Conservation (phyloP, 2,113 vertebrate genomes). For the Globicephala melas region DNA sequence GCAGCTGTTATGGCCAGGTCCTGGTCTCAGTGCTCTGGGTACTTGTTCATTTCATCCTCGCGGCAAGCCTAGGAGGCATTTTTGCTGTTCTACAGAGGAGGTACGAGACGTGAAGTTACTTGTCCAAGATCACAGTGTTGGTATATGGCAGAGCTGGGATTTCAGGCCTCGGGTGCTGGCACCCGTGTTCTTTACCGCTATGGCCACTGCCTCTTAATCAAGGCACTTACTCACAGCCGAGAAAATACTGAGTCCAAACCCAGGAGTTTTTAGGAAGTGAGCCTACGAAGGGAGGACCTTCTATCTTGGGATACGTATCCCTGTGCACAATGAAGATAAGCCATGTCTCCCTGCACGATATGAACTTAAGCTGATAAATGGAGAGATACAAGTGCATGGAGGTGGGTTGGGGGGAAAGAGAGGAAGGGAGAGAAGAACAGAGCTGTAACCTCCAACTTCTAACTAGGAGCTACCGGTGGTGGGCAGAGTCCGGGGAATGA, state of each 20-base stretch:
- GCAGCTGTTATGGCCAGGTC: background rate
- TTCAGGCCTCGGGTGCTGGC: background rate
- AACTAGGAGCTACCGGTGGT: accelerated
- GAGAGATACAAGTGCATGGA: background rate
- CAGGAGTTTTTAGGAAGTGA: background rate
- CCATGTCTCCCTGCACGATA: accelerated
- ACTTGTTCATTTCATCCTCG: accelerated
- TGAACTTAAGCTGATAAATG: background rate
- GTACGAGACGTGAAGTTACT: background rate
- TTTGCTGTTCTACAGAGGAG: background rate
- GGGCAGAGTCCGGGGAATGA: background rate
- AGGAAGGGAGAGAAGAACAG: too few species aligned
- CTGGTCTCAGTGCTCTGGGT: too few species aligned
- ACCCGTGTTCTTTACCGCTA: accelerated
- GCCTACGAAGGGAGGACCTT: background rate
- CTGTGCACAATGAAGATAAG: too few species aligned
- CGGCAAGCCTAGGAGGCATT: background rate
- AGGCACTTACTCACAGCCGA: background rate
- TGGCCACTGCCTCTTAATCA: too few species aligned
- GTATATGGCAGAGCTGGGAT: background rate
- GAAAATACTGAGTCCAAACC: background rate
- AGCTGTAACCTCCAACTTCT: background rate
- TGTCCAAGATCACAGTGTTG: accelerated
- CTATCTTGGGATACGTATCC: background rate
- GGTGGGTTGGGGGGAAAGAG: accelerated